phyloP scores from a whole-genome alignment of 1,140 invertebrate genomes.

The Leptinotarsa defecta region DNA sequence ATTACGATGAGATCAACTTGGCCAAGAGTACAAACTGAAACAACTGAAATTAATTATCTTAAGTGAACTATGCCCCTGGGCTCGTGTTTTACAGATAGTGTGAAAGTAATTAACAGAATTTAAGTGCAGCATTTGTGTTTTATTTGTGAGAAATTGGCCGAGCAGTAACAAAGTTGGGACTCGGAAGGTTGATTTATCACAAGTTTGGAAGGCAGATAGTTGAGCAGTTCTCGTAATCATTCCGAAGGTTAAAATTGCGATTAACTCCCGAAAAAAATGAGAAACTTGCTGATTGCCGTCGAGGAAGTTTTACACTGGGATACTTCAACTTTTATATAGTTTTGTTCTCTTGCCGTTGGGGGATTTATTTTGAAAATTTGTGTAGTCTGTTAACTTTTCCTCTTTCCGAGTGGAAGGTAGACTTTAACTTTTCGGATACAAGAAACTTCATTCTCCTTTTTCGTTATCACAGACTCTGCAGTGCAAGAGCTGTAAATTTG shows the following conservation, averaged over 20 bases:
- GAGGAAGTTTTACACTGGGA: slow-evolving; percentile 10
- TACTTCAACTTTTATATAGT: slow-evolving; percentile 10
- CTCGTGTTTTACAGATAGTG: slow-evolving; percentile 23
- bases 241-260: slow-evolving; percentile 22
- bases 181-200: slow-evolving; percentile 23
- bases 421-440: slow-evolving; percentile 15
- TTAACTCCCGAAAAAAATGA: slow-evolving; percentile 18
- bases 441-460: slow-evolving; percentile 12
- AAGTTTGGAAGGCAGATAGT: slow-evolving; percentile 17
- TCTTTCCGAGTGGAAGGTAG: slow-evolving; percentile 22
- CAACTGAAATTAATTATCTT: slow-evolving; percentile 24
- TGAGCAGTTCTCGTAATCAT: slow-evolving; percentile 20
- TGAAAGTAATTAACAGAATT: slow-evolving; percentile 28
- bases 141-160: slow-evolving; percentile 26
- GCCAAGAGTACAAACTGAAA: slow-evolving; percentile 18
- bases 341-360: background rate
- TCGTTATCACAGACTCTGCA: slow-evolving; percentile 1
- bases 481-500: slow-evolving; percentile 20
- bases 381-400: slow-evolving; percentile 26
- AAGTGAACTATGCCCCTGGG: slow-evolving; percentile 24
- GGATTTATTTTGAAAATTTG: slow-evolving; percentile 21
- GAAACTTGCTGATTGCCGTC: slow-evolving; percentile 17
- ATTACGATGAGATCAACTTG: slow-evolving; percentile 10
- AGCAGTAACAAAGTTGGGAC: slow-evolving; percentile 9
- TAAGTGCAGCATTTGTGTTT: slow-evolving; percentile 28